Evolutionary conservation across 92 coral and sea anemone species (phyloP).

Genomic region (Porites rus): DNA sequence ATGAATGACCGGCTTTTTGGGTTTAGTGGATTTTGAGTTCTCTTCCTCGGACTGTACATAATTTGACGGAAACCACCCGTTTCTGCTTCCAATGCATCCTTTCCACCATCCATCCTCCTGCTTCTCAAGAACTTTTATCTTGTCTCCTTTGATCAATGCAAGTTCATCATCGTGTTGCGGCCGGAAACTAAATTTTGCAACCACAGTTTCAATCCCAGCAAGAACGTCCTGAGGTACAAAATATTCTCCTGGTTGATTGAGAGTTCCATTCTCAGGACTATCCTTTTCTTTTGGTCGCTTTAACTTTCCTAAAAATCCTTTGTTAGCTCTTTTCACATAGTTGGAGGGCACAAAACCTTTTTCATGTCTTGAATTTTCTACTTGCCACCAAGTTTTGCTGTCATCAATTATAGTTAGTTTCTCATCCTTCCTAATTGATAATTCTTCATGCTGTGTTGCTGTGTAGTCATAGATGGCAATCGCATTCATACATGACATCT

Average conservation of each 20-base stretch:
- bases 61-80: constrained; percentile 99
- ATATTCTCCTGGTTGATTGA: constrained; percentile 66
- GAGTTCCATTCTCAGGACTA: constrained; percentile 15
- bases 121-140: constrained; percentile 87
- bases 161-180: constrained; percentile 93
- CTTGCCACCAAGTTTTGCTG: constrained; percentile 97
- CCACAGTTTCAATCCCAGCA: constrained; percentile 65
- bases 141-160: constrained; percentile 85
- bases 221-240: constrained; percentile 87
- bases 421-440: constrained; percentile 91
- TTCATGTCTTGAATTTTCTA: constrained; percentile 82
- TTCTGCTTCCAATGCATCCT: constrained; percentile 73
- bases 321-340: constrained; percentile 82
- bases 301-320: constrained; percentile 38
- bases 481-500: constrained; percentile 90
- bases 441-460: constrained; percentile 89
- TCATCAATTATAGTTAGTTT: constrained; percentile 86
- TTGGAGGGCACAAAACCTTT: constrained; percentile 98
- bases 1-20: constrained; percentile 57
- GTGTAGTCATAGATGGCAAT: constrained; percentile 92
- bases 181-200: constrained; percentile 83
- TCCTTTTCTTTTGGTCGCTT: constrained; percentile 48
- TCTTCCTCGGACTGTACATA: constrained; percentile 78
- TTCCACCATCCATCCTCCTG: constrained; percentile 99
- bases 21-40: constrained; percentile 12